phyloP scores from a whole-genome alignment of 2,113 vertebrate genomes.

The Sialia sialis region DNA sequence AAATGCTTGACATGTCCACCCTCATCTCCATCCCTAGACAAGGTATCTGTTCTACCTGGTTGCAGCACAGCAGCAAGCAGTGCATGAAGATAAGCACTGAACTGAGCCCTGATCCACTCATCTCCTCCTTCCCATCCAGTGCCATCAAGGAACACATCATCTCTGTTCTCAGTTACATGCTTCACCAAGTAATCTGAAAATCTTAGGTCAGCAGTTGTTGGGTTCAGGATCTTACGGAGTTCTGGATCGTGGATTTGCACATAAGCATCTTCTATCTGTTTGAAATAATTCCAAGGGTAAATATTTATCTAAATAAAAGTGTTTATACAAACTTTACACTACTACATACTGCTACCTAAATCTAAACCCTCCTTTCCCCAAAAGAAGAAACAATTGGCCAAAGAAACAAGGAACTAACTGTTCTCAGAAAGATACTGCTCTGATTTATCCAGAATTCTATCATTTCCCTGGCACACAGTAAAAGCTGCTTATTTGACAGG shows the following conservation, averaged over 20 bases:
- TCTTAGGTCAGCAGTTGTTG: constrained; percentile 92
- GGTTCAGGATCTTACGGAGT: constrained; percentile 83
- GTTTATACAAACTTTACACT: background rate
- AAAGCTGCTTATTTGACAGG: background rate
- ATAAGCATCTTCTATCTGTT: constrained; percentile 88
- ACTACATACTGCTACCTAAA: background rate
- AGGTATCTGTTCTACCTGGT: constrained; percentile 71
- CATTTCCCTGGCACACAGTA: background rate
- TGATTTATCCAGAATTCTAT: background rate
- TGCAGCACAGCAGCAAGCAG: constrained; percentile 87
- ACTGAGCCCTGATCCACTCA: constrained; percentile 97
- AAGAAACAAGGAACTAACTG: background rate
- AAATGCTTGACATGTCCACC: background rate
- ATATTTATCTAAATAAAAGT: background rate
- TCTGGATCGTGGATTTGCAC: constrained; percentile 92
- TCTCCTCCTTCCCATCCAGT: constrained; percentile 98
- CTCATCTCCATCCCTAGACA: background rate
- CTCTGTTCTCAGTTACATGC: constrained; percentile 92
- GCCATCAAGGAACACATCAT: constrained; percentile 95
- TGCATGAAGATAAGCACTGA: constrained; percentile 88
- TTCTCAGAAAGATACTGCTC: background rate
- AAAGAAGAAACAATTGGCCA: background rate
- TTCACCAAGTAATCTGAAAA: constrained; percentile 93
- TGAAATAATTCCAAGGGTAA: background rate
- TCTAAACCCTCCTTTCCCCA: background rate